These are phyloP conservation scores for Laothoe populi DNA, from an alignment of 2,888 invertebrate genomes.

Conservation along the genomic window DNA sequence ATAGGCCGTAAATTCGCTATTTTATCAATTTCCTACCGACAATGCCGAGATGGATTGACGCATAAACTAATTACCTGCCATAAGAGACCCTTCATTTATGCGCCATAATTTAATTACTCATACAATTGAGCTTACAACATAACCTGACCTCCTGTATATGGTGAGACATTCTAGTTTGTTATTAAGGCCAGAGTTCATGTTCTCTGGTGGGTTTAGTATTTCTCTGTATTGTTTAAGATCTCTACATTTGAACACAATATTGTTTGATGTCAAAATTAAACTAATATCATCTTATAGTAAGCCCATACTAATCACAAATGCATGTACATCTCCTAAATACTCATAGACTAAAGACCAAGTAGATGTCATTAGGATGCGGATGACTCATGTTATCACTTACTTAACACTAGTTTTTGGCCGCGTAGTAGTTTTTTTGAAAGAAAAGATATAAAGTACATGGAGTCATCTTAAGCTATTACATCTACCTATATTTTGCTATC, in stretches of 20 bases:
- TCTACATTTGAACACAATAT: background rate
- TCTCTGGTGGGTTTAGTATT: slow-evolving; percentile 46
- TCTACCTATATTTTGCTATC: no score
- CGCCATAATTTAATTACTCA: slow-evolving; percentile 78
- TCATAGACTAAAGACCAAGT: no score
- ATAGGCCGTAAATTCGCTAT: slow-evolving; percentile 34
- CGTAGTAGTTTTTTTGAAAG: no score
- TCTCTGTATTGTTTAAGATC: slow-evolving; percentile 4
- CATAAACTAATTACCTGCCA: slow-evolving; percentile 76
- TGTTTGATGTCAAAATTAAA: background rate
- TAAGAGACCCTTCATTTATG: slow-evolving; percentile 74
- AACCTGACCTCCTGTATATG: slow-evolving; percentile 41
- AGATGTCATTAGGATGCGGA: no score
- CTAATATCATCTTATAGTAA: no score
- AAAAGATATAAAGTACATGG: no score
- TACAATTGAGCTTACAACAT: slow-evolving; percentile 59
- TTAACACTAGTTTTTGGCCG: no score
- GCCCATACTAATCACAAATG: no score
- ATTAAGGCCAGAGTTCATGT: slow-evolving; percentile 52
- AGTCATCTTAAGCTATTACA: no score
- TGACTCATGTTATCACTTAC: no score
- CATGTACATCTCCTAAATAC: no score
- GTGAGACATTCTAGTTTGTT: slow-evolving; percentile 33
- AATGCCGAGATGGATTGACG: slow-evolving; percentile 62
- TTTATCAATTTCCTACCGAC: slow-evolving; percentile 46